These are phyloP conservation scores for Laterallus jamaicensis DNA, from an alignment of 2,113 vertebrate species.

Conservation along the genomic window DNA sequence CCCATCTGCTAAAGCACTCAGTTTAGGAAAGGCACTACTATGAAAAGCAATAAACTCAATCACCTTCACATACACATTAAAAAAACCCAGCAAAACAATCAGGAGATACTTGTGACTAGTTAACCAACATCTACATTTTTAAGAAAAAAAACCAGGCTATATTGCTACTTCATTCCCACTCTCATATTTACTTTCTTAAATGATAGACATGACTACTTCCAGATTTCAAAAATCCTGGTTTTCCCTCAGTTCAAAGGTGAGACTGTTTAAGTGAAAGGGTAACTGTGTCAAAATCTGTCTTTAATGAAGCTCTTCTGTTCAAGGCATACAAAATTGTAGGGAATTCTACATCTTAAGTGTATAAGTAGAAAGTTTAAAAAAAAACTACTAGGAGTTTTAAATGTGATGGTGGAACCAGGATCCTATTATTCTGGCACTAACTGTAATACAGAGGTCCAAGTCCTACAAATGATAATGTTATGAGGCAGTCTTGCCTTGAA, in stretches of 20 bases:
- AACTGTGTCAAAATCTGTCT: background rate
- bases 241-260: background rate
- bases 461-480: background rate
- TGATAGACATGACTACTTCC: background rate
- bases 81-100: background rate
- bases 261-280: background rate
- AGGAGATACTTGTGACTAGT: background rate
- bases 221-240: background rate
- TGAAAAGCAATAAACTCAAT: background rate
- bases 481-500: background rate
- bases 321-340: background rate
- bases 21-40: background rate
- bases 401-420: background rate
- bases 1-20: background rate
- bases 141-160: background rate
- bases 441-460: background rate
- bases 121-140: background rate
- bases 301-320: background rate
- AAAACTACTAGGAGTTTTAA: background rate
- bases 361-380: background rate
- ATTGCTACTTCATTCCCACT: background rate
- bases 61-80: background rate
- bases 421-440: background rate
- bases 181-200: background rate
- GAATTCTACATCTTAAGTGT: background rate